These are phyloP conservation scores for Aleiodes alternator DNA, from an alignment of 2,888 invertebrate genomes.

Conservation along the genomic window DNA sequence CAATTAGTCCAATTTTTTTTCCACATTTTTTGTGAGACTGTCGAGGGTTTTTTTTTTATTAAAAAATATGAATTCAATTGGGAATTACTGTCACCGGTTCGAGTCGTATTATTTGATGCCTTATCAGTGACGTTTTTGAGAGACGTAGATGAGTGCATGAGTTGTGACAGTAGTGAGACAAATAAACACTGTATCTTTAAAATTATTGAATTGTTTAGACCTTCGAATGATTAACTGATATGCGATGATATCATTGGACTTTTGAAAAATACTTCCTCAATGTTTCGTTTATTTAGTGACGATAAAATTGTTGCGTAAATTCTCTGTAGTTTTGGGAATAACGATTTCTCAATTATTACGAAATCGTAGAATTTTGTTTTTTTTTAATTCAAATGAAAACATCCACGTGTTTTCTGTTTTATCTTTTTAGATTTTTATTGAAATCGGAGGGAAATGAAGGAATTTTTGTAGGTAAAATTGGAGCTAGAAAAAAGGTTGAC, in stretches of 20 bases:
- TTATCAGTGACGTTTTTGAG: conserved; percentile 20
- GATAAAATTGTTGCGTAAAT: not conserved
- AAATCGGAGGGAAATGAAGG: too few species aligned
- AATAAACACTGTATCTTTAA: not conserved
- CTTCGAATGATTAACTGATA: conserved; percentile 4
- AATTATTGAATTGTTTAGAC: not conserved
- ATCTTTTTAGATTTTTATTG: too few species aligned
- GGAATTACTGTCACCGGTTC: not conserved
- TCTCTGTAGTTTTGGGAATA: too few species aligned
- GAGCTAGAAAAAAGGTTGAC: too few species aligned
- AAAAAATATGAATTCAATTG: not conserved
- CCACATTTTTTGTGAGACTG: not conserved
- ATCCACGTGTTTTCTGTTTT: too few species aligned
- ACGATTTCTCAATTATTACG: too few species aligned
- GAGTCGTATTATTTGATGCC: not conserved
- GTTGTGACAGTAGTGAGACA: not conserved
- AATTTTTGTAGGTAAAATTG: too few species aligned
- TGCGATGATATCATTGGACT: not conserved
- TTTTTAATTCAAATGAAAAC: too few species aligned
- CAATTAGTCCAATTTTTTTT: not conserved
- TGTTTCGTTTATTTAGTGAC: not conserved
- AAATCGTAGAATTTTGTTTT: too few species aligned
- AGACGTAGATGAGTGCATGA: too few species aligned
- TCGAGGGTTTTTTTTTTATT: not conserved
- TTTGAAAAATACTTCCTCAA: not conserved